Conservation (phyloP, 2,113 vertebrate genomes). For the Callipepla squamata region DNA sequence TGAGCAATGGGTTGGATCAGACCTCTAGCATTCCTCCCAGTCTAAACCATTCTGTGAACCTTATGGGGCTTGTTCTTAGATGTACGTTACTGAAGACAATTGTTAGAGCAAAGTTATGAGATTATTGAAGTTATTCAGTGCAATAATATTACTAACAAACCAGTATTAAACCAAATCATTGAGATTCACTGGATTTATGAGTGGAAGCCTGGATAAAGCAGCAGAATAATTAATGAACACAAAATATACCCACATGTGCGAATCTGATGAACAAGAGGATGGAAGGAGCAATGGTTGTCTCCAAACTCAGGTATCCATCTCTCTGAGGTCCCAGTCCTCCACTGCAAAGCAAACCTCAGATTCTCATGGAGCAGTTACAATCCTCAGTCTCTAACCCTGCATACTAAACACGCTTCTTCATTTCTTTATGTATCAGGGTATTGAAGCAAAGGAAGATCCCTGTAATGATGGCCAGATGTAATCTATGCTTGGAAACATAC, state of each 20-base stretch:
- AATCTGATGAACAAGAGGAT: rapidly evolving
- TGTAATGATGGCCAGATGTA: background rate
- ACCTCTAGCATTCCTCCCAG: background rate
- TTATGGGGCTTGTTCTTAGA: background rate
- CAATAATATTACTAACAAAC: background rate
- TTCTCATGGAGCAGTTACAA: background rate
- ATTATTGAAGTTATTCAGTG: background rate
- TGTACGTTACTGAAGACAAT: background rate
- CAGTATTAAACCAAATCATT: background rate
- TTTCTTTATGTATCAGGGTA: background rate
- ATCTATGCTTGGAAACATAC: background rate
- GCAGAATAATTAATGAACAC: background rate
- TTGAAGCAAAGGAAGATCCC: background rate
- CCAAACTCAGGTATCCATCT: background rate
- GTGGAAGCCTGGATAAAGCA: background rate
- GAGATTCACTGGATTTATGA: background rate
- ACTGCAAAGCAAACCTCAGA: background rate
- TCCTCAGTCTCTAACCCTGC: background rate
- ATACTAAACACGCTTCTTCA: background rate
- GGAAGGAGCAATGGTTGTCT: background rate
- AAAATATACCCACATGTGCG: background rate
- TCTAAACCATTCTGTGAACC: background rate
- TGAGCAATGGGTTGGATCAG: background rate
- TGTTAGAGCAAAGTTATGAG: background rate
- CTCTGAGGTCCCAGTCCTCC: background rate